phyloP scores from a whole-genome alignment of 1,140 invertebrate species.

The Dendrolimus kikuchii region DNA sequence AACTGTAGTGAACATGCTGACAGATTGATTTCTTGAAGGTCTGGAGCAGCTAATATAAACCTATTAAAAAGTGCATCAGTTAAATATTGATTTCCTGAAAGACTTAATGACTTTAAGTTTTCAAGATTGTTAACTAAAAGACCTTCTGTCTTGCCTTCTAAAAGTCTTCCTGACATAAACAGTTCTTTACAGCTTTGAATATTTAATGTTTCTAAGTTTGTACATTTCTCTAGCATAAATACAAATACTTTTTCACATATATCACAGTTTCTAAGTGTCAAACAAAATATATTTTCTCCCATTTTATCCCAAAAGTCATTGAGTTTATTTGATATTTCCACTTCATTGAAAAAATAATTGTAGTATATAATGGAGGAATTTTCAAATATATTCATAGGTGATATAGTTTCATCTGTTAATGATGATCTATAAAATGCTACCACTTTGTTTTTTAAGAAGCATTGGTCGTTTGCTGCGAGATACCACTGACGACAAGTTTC shows the following conservation, averaged over 20 bases:
- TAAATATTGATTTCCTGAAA: conserved; percentile 79
- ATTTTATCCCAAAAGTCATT: conserved; percentile 68
- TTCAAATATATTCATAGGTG: conserved; percentile 64
- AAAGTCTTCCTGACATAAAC: conserved; percentile 80
- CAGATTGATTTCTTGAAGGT: conserved; percentile 75
- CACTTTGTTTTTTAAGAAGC: conserved; percentile 72
- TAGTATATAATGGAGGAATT: conserved; percentile 66
- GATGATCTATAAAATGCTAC: conserved; percentile 70
- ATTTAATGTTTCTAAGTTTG: conserved; percentile 73
- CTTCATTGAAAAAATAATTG: conserved; percentile 75
- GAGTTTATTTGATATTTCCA: conserved; percentile 71
- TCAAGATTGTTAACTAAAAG: conserved; percentile 67
- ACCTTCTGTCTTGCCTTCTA: conserved; percentile 74
- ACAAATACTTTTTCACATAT: conserved; percentile 76
- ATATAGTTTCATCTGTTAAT: conserved; percentile 64
- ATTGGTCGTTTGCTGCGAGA: conserved; percentile 71
- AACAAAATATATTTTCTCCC: conserved; percentile 55
- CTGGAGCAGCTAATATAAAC: conserved; percentile 75
- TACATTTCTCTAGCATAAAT: conserved; percentile 72
- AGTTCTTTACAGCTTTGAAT: conserved; percentile 78
- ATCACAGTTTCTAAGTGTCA: conserved; percentile 74
- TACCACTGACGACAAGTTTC: conserved; percentile 75
- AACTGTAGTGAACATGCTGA: conserved; percentile 80
- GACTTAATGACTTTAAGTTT: conserved; percentile 73
- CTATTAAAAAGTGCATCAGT: conserved; percentile 81